These are phyloP conservation scores for Tautogolabrus adspersus DNA, from an alignment of 2,113 vertebrate genomes.

Conservation along the genomic window DNA sequence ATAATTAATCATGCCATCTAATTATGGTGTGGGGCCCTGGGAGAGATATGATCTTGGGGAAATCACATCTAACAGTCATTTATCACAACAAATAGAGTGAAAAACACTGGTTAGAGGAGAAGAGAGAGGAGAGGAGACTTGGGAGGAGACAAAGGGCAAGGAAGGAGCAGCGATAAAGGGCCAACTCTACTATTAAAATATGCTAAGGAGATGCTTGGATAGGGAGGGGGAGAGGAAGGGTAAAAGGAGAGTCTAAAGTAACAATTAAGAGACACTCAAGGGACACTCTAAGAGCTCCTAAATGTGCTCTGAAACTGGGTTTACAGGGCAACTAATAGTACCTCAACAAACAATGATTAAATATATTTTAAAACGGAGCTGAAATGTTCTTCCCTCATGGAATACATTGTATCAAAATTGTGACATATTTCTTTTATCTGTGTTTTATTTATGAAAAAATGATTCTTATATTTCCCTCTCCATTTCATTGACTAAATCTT, in stretches of 20 bases:
- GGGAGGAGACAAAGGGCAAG: constrained; percentile 37
- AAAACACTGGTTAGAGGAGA: constrained; percentile 71
- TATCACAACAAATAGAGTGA: constrained; percentile 82
- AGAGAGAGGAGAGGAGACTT: constrained; percentile 16
- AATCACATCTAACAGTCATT: constrained; percentile 81
- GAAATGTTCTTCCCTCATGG: neutral
- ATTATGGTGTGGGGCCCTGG: constrained; percentile 78
- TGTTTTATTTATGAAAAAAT: neutral
- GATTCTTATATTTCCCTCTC: no score
- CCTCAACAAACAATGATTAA: constrained; percentile 22
- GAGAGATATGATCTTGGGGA: constrained; percentile 81
- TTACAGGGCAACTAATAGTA: constrained; percentile 49
- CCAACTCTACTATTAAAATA: constrained; percentile 68
- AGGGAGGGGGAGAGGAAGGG: constrained; percentile 58
- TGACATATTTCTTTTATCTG: neutral
- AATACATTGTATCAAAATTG: neutral
- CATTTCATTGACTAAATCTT: no score
- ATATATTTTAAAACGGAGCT: neutral
- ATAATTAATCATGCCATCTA: constrained; percentile 81
- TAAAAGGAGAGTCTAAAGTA: constrained; percentile 59
- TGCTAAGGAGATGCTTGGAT: constrained; percentile 69
- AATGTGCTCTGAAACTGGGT: constrained; percentile 48
- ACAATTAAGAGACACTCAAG: constrained; percentile 57
- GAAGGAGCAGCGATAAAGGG: constrained; percentile 49
- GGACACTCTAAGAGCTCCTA: constrained; percentile 46